Evolutionary conservation across 1,140 invertebrate genomes (phyloP).

Genomic region (Macrobrachium nipponense): DNA sequence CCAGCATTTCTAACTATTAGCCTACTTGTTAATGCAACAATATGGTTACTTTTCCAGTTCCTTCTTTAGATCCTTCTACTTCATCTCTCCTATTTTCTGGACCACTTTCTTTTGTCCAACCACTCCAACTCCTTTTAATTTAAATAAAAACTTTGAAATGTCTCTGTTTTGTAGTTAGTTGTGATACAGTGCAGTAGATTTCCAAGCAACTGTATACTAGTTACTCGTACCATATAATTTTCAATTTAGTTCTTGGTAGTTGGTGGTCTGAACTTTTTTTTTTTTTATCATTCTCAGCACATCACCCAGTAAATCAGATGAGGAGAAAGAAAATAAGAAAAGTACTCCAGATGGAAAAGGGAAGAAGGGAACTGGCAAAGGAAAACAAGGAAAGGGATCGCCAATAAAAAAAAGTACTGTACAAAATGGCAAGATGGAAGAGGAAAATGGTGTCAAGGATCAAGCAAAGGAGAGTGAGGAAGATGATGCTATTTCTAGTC

Average conservation of each 20-base stretch:
- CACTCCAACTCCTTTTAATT: too few relatives aligned
- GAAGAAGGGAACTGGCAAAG: neutral
- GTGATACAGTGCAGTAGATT: too few relatives aligned
- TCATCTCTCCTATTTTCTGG: too few relatives aligned
- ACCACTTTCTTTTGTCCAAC: too few relatives aligned
- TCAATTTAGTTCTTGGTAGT: neutral
- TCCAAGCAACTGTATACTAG: too few relatives aligned
- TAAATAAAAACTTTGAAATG: too few relatives aligned
- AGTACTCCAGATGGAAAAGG: neutral
- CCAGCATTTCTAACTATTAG: too few relatives aligned
- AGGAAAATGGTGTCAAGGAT: neutral
- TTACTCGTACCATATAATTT: neutral
- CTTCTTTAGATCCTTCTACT: too few relatives aligned
- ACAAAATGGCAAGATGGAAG: neutral
- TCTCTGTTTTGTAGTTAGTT: too few relatives aligned
- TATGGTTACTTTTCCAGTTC: too few relatives aligned
- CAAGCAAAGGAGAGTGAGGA: constrained; percentile 55
- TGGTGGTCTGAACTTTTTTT: neutral
- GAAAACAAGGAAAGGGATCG: neutral
- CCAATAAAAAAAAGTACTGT: too few relatives aligned
- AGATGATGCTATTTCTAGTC: constrained; percentile 17
- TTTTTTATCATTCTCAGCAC: neutral
- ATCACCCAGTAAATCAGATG: constrained; percentile 18
- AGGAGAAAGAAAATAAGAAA: constrained; percentile 29
- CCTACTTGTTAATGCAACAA: too few relatives aligned